phyloP scores from a whole-genome alignment of 2,797 vertebrate genomes.

The Lepus townsendii region DNA sequence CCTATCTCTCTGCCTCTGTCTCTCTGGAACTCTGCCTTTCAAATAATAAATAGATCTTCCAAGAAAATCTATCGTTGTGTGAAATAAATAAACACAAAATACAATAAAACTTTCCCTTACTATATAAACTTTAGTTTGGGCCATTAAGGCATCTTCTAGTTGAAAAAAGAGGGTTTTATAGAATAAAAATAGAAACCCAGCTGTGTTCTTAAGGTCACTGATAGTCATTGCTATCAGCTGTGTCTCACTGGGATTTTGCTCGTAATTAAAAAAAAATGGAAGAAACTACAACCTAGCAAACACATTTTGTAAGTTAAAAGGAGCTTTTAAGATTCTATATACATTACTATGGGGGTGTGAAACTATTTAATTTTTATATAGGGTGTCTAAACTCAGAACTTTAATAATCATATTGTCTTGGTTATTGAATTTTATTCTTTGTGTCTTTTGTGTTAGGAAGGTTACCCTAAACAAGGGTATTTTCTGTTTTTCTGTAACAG shows the following conservation, averaged over 20 bases:
- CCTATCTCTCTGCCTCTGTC: no score
- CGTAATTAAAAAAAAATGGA: not conserved
- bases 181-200: constrained; percentile 78
- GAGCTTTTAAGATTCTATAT: not conserved
- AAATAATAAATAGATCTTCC: no score
- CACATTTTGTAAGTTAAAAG: not conserved
- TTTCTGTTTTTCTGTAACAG: not conserved
- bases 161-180: constrained; percentile 61
- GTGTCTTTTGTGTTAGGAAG: constrained; percentile 1
- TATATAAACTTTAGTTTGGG: constrained; percentile 56
- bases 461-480: not conserved
- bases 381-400: not conserved
- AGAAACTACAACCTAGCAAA: constrained; percentile 63
- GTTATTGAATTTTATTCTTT: constrained; percentile 51
- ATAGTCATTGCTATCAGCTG: constrained; percentile 58
- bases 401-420: not conserved
- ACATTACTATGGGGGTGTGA: constrained; percentile 2
- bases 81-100: constrained; percentile 16
- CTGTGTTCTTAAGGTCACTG: constrained; percentile 75
- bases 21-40: no score
- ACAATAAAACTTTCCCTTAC: constrained; percentile 28
- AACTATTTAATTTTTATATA: constrained; percentile 58
- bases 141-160: constrained; percentile 58
- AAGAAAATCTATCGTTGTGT: constrained; percentile 31
- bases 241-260: constrained; percentile 57